Base-by-base conservation (phyloP, 2,888 invertebrate species). In the Nycteola revayana region DNA sequence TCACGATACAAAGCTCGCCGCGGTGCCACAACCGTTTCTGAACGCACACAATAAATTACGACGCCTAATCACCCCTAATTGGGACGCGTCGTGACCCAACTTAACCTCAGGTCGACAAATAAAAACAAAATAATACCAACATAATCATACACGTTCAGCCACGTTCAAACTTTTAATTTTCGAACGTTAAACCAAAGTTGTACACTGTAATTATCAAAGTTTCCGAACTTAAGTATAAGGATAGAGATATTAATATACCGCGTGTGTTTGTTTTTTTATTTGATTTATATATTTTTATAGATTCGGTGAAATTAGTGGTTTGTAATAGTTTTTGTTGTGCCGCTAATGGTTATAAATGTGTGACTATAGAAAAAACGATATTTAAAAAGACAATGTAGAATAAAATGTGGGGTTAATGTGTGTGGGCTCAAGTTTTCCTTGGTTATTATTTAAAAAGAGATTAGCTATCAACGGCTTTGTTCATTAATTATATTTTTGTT, bases 51-150 rank as follows among this genome's bases (percentile, higher is more conserved):
- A 87, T 88, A 87, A 86, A 86, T 88, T 85, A 84, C 70, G 69
- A 62, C 56, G 64, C 72, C 86, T 86, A 87, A 88, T 88, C 87
- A 84, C 80, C 76, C 74, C 73, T 88, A 87, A 88, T 87, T 88
- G 87, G 87, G 76, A 74, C 69, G 77, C 77, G 82, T 80, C 83
- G 84, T 86, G 87, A 88, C 87, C 87, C 87, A 75, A 61, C 82
- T 82, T 85, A 87, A 87, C 87, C 87, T 82, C 63, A 71, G 79
- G 75, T 78, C 80, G 60, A 60, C 56, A 63, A 76, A 80, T 68
- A 82, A 77, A 69, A 79, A 82, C 74, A 81, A 83, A 83, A 78
- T 77, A 83, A 82, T 80, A 74, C 81, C 77, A 82, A 85, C 78
- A 85, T 85, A 86, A 86, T 87, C 82, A 85, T 87, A 86, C 80